These are phyloP conservation scores for Calephelis nemesis DNA, from an alignment of 1,140 invertebrate genomes.

Conservation along the genomic window DNA sequence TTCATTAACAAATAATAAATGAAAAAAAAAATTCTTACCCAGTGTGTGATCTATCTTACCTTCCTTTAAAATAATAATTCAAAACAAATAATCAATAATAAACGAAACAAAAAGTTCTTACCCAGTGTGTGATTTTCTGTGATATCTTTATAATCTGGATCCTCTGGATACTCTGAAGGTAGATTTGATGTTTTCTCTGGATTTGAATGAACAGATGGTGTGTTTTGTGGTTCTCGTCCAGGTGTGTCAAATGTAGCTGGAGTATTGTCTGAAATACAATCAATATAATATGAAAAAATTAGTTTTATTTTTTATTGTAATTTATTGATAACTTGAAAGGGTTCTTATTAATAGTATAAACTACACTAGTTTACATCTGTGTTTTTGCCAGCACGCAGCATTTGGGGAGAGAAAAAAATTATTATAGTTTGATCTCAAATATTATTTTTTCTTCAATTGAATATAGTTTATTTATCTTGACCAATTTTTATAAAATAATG, in stretches of 20 bases:
- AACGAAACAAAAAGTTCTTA: conserved; percentile 34
- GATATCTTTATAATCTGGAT: conserved; percentile 51
- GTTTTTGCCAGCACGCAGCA: too few relatives aligned
- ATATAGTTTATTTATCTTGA: too few relatives aligned
- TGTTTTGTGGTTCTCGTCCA: conserved; percentile 63
- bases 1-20: not conserved
- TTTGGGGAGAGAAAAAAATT: too few relatives aligned
- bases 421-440: too few relatives aligned
- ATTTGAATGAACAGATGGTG: conserved; percentile 38
- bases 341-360: too few relatives aligned
- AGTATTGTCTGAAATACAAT: conserved; percentile 80
- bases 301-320: not conserved
- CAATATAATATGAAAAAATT: conserved; percentile 4
- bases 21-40: conserved; percentile 44
- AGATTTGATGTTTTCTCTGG: conserved; percentile 2
- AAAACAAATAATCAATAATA: not conserved
- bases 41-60: conserved; percentile 51
- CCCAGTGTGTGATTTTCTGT: conserved; percentile 69
- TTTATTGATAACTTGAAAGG: not conserved
- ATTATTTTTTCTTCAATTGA: too few relatives aligned
- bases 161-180: conserved; percentile 29
- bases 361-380: not conserved
- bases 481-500: too few relatives aligned
- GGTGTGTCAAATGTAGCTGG: conserved; percentile 95
- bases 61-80: too few relatives aligned